Evolutionary conservation across 2,113 vertebrate species (phyloP).

Genomic region (Dasyprocta punctata): DNA sequence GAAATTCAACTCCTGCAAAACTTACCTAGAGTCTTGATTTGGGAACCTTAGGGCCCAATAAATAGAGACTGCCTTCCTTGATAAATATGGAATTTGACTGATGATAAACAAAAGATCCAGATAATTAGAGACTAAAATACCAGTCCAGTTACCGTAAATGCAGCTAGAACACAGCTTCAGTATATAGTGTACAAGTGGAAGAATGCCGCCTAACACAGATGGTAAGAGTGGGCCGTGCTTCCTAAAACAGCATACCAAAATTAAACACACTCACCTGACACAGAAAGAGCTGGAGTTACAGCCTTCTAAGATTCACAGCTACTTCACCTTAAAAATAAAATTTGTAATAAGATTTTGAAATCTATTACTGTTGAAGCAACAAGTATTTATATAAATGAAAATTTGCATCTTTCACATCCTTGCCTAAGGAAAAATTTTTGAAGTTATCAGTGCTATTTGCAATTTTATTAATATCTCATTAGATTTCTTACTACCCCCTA

Average conservation of each 20-base stretch:
- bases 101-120: background rate
- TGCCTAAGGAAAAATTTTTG: background rate
- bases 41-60: background rate
- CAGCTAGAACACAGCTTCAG: background rate
- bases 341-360: background rate
- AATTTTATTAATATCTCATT: background rate
- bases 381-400: background rate
- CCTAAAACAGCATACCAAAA: background rate
- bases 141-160: background rate
- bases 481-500: background rate
- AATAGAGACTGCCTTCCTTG: background rate
- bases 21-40: background rate
- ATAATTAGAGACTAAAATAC: background rate
- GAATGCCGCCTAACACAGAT: background rate
- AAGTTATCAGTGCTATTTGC: background rate
- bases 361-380: background rate
- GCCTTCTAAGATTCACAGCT: background rate
- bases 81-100: background rate
- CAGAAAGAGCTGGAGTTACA: background rate
- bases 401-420: background rate
- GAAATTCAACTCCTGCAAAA: background rate
- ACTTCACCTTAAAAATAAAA: background rate
- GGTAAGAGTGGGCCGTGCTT: background rate
- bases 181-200: background rate
- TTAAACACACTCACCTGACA: background rate